phyloP scores from a whole-genome alignment of 2,888 invertebrate species.

The Rutpela maculata region DNA sequence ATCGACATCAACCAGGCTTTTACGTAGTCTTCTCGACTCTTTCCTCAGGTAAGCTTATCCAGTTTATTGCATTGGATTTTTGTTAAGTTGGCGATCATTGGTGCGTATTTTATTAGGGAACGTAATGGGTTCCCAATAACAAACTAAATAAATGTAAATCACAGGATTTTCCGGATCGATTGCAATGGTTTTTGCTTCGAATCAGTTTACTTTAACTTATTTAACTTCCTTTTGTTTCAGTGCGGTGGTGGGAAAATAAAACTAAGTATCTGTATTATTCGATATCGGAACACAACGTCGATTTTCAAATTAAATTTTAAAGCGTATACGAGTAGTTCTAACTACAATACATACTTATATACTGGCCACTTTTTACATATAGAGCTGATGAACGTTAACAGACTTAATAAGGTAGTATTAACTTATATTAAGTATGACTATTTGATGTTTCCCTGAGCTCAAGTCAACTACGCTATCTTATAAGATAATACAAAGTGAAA shows the following conservation, averaged over 20 bases:
- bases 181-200: background rate
- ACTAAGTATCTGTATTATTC: background rate
- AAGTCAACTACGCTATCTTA: no score
- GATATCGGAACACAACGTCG: background rate
- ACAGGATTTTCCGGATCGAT: slow-evolving; percentile 8
- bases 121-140: slow-evolving; percentile 29
- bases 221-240: slow-evolving; percentile 8
- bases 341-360: no score
- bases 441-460: no score
- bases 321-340: no score
- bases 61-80: slow-evolving; percentile 34
- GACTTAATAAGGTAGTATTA: no score
- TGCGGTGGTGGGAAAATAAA: background rate
- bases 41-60: slow-evolving; percentile 27
- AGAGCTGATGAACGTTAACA: no score
- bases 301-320: background rate
- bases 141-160: slow-evolving; percentile 37
- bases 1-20: background rate
- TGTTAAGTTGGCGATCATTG: slow-evolving; percentile 27
- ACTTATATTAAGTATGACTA: no score
- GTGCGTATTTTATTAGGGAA: slow-evolving; percentile 25
- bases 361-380: no score
- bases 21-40: background rate
- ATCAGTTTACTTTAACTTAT: background rate
- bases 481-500: no score